These are phyloP conservation scores for Callyntrura guangdongensis DNA, from an alignment of 2,888 invertebrate genomes.

Conservation along the genomic window DNA sequence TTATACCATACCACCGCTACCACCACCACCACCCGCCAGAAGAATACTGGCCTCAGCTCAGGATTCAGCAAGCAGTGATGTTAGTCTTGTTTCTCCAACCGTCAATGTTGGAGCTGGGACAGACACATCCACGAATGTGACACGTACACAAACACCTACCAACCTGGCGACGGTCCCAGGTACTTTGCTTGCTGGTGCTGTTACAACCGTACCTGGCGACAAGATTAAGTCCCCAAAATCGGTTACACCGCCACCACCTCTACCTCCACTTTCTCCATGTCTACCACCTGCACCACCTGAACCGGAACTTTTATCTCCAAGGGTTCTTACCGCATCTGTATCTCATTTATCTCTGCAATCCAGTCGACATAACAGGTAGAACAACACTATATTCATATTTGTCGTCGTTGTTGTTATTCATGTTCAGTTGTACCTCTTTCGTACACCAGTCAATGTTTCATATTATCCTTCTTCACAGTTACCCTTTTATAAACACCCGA, in stretches of 20 bases:
- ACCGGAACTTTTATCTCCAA: slow-evolving; percentile 83
- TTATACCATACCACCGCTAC: slow-evolving; percentile 52
- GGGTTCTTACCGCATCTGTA: slow-evolving; percentile 84
- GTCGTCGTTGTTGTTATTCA: slow-evolving; percentile 1
- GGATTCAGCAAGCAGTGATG: slow-evolving; percentile 69
- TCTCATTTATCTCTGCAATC: slow-evolving; percentile 85
- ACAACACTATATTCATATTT: slow-evolving; percentile 29
- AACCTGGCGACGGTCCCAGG: slow-evolving; percentile 77
- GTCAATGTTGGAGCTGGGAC: slow-evolving; percentile 77
- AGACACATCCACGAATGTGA: slow-evolving; percentile 64
- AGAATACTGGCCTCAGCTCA: slow-evolving; percentile 65
- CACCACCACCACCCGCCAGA: slow-evolving; percentile 63
- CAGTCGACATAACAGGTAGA: slow-evolving; percentile 85
- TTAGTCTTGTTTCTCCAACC: slow-evolving; percentile 79
- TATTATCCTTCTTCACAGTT: slow-evolving; percentile 4
- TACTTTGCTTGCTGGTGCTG: slow-evolving; percentile 65
- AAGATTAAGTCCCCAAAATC: slow-evolving; percentile 81
- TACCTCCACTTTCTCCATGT: slow-evolving; percentile 82
- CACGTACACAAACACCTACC: slow-evolving; percentile 72
- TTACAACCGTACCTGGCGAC: slow-evolving; percentile 72
- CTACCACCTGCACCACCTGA: slow-evolving; percentile 83
- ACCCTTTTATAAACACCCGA: background rate
- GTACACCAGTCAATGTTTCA: slow-evolving; percentile 9
- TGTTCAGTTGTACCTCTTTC: slow-evolving; percentile 40
- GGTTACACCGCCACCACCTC: slow-evolving; percentile 82